phyloP scores from a whole-genome alignment of 2,888 invertebrate species.

The Lasioglossum pauxillum region DNA sequence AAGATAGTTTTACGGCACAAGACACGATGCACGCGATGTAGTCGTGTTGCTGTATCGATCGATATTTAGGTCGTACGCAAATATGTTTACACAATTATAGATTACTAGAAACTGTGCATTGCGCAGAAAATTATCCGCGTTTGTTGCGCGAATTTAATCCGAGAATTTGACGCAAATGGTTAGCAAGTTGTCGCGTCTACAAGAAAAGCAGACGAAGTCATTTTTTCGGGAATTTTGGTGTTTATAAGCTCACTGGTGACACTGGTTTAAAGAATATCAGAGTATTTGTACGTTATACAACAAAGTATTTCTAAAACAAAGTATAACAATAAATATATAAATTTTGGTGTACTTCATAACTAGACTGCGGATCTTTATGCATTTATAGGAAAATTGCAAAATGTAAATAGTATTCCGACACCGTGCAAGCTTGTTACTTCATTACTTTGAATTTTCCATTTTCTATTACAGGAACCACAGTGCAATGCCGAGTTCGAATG shows the following conservation, averaged over 20 bases:
- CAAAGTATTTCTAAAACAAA: too few species aligned
- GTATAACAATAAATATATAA: too few species aligned
- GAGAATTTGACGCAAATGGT: background rate
- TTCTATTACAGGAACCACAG: conserved; percentile 66
- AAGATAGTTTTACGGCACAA: background rate
- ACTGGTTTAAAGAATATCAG: background rate
- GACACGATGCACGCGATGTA: background rate
- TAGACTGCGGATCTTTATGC: too few species aligned
- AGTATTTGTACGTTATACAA: too few species aligned
- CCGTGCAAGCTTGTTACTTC: background rate
- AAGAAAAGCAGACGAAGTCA: background rate
- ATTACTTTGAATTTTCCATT: background rate
- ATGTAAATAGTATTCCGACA: background rate
- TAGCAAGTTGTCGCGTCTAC: background rate
- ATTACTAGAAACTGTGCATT: background rate
- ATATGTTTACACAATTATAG: background rate
- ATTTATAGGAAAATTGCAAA: too few species aligned
- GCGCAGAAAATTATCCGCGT: background rate
- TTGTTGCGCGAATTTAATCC: background rate
- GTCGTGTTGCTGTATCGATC: background rate
- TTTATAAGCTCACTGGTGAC: background rate
- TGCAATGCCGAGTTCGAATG: conserved; percentile 76
- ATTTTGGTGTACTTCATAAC: too few species aligned
- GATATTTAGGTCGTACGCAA: background rate
- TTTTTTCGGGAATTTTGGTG: background rate